Evolutionary conservation across 2,888 invertebrate genomes (phyloP).

Genomic region (Polymixis lichenea): DNA sequence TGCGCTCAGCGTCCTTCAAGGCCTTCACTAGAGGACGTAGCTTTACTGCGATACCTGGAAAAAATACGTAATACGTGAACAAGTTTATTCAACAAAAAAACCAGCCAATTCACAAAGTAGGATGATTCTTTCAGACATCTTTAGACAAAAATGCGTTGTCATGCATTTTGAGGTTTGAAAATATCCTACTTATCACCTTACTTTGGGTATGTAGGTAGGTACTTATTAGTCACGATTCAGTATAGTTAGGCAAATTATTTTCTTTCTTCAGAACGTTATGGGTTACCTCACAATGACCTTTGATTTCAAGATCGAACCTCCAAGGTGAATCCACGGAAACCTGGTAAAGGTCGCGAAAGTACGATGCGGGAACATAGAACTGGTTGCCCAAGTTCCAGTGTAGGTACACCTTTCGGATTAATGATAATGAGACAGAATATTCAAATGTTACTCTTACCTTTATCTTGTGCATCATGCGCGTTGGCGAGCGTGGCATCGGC

Average conservation of each 20-base stretch:
- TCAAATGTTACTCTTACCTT: slow-evolving; percentile 85
- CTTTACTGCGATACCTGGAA: slow-evolving; percentile 92
- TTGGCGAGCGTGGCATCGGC: slow-evolving; percentile 97
- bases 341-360: neutral
- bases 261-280: slow-evolving; percentile 6
- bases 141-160: slow-evolving; percentile 3
- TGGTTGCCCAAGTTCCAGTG: too few species aligned
- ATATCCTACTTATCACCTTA: slow-evolving; percentile 15
- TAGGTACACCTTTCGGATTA: neutral
- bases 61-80: neutral
- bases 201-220: neutral
- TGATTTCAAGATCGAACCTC: neutral
- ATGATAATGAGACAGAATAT: neutral
- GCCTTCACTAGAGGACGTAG: slow-evolving; percentile 95
- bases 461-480: slow-evolving; percentile 95
- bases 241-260: slow-evolving; percentile 16
- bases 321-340: neutral
- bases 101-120: too few species aligned
- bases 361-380: neutral
- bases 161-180: slow-evolving; percentile 25
- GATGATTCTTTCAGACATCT: slow-evolving; percentile 13
- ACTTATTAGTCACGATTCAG: too few species aligned
- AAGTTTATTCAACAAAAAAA: slow-evolving; percentile 23
- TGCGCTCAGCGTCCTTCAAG: slow-evolving; percentile 94
- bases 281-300: neutral